Evolutionary conservation across 2,113 vertebrate genomes (phyloP).

Genomic region (Chelonoidis abingdonii): DNA sequence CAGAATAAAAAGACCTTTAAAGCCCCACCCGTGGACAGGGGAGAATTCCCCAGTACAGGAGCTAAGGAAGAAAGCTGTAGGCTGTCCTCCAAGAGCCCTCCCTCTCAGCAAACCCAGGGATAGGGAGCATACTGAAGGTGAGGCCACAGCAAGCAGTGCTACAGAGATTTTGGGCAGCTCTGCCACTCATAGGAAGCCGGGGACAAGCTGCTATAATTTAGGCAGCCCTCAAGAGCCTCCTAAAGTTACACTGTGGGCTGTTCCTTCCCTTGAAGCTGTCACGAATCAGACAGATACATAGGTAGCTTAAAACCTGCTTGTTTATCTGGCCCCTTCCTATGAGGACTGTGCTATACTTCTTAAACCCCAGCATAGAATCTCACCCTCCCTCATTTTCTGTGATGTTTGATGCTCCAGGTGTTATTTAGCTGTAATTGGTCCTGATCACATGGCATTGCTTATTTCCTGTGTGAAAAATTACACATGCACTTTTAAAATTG

Average conservation of each 20-base stretch:
- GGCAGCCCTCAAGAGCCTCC: neutral
- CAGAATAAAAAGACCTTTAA: neutral
- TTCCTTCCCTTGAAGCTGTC: neutral
- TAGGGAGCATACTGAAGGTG: neutral
- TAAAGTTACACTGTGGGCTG: neutral
- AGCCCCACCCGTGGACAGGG: neutral
- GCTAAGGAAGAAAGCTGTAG: neutral
- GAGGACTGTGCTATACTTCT: neutral
- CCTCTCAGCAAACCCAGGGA: neutral
- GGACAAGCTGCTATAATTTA: neutral
- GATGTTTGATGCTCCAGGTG: neutral
- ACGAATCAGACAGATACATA: neutral
- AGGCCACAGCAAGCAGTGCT: neutral
- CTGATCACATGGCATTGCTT: neutral
- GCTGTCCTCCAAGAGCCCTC: neutral
- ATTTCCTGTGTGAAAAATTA: neutral
- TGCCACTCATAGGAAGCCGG: neutral
- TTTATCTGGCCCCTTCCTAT: accelerated
- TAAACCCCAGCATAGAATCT: neutral
- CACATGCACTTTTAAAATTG: neutral
- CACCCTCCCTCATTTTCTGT: neutral
- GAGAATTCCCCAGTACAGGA: neutral
- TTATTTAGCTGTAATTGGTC: neutral
- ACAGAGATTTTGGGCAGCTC: neutral
- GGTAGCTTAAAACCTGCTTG: neutral